Percentiles rank a stretch among this genome's conserved stretches.
phyloP scores from a whole-genome alignment of 2,888 invertebrate genomes.

The Hoplodrina blanda region DNA sequence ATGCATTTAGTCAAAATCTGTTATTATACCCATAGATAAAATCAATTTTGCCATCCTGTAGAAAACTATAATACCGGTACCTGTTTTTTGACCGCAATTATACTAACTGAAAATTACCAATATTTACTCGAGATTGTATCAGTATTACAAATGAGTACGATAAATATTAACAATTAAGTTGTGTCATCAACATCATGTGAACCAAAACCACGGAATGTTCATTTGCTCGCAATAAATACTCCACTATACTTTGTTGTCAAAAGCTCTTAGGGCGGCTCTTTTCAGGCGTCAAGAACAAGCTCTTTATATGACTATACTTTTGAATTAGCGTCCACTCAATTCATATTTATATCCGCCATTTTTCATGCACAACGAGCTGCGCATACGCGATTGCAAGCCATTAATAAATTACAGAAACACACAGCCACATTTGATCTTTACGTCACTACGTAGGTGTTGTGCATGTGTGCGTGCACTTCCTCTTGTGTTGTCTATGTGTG shows the following conservation, averaged over 20 bases:
- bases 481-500: slow-evolving; percentile 72
- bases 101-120: neutral
- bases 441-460: slow-evolving; percentile 71
- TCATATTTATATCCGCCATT: slow-evolving; percentile 85
- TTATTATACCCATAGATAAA: no score
- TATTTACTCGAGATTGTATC: neutral
- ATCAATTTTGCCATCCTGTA: neutral
- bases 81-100: neutral
- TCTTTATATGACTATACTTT: slow-evolving; percentile 78
- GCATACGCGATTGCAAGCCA: slow-evolving; percentile 86
- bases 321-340: slow-evolving; percentile 83
- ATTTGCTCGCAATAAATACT: slow-evolving; percentile 52
- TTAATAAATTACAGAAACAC: slow-evolving; percentile 88
- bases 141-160: slow-evolving; percentile 12
- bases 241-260: slow-evolving; percentile 60
- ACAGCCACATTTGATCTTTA: slow-evolving; percentile 77
- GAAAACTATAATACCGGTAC: neutral
- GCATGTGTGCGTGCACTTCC: slow-evolving; percentile 76
- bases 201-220: slow-evolving; percentile 44
- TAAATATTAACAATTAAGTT: neutral
- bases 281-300: slow-evolving; percentile 71
- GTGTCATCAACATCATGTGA: slow-evolving; percentile 11
- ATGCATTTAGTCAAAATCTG: no score
- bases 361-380: slow-evolving; percentile 83
- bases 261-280: slow-evolving; percentile 69